Percentiles rank a stretch among this genome's conserved stretches.
Conservation (phyloP, 2,888 invertebrate species). For the Sepioteuthis lessoniana region DNA sequence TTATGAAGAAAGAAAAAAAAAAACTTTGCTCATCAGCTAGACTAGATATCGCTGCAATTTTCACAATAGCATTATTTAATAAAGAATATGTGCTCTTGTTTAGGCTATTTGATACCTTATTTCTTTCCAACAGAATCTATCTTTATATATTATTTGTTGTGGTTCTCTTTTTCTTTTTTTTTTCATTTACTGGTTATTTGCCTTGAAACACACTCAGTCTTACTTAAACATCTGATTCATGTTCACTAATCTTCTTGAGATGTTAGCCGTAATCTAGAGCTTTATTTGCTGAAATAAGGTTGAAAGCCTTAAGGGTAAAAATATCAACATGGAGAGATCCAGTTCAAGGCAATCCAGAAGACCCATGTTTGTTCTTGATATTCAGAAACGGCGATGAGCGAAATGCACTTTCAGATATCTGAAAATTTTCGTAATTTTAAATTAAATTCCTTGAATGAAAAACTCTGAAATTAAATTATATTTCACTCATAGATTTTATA, state of each 20-base stretch:
- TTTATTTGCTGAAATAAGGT: neutral
- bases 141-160: too few relatives aligned
- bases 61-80: neutral
- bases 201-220: neutral
- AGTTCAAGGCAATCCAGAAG: neutral
- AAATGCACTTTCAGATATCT: neutral
- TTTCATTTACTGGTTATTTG: neutral
- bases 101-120: neutral
- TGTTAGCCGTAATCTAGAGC: neutral
- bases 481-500: neutral
- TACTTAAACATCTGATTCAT: neutral
- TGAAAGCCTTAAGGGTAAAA: neutral
- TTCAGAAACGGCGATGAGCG: neutral
- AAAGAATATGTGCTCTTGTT: neutral
- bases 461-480: neutral
- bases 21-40: neutral
- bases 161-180: too few relatives aligned
- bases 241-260: neutral
- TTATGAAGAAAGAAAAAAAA: neutral
- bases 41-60: neutral
- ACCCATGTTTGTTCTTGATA: neutral
- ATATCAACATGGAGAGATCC: neutral
- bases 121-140: neutral
- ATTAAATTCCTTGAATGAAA: neutral
- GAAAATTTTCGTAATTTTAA: neutral